Percentiles rank a stretch among this genome's conserved stretches.
Evolutionary conservation across 1,140 invertebrate species (phyloP).

Genomic region (Drosophila carrolli): DNA sequence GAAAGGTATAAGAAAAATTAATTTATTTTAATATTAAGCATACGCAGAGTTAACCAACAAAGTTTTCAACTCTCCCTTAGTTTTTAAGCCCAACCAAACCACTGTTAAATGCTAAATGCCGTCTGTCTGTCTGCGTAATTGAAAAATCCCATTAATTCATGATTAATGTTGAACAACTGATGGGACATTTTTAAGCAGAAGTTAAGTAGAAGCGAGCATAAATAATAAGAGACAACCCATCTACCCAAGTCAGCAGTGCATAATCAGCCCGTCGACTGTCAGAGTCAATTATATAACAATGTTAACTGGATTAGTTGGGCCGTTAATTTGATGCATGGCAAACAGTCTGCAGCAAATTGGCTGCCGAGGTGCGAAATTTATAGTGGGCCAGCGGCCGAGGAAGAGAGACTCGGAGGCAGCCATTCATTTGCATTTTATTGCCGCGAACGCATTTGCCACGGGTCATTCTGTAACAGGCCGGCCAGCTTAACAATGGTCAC

Average conservation of each 20-base stretch:
- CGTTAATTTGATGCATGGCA: constrained; percentile 73
- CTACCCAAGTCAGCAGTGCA: constrained; percentile 8
- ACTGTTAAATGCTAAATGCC: constrained; percentile 69
- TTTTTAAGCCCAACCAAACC: constrained; percentile 7
- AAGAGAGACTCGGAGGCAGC: constrained; percentile 20
- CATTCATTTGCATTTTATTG: constrained; percentile 83
- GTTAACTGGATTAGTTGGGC: constrained; percentile 74
- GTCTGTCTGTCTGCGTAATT: constrained; percentile 70
- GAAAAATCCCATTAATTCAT: constrained; percentile 76
- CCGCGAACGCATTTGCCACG: constrained; percentile 74
- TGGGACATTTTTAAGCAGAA: constrained; percentile 54
- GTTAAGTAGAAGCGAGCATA: constrained; percentile 50
- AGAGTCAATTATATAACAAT: constrained; percentile 73
- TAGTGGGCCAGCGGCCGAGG: constrained; percentile 20
- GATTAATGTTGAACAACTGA: constrained; percentile 50
- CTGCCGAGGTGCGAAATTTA: constrained; percentile 68
- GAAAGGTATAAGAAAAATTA: too few relatives aligned
- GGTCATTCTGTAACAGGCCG: constrained; percentile 78
- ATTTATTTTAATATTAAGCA: neutral
- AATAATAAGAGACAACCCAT: constrained; percentile 43
- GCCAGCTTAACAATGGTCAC: constrained; percentile 72
- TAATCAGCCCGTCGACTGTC: constrained; percentile 50
- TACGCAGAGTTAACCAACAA: neutral
- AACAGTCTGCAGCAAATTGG: constrained; percentile 65
- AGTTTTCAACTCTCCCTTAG: neutral